Percentiles rank a stretch among this genome's conserved stretches.
phyloP scores from a whole-genome alignment of 2,113 vertebrate genomes.

The Pygoscelis antarcticus region DNA sequence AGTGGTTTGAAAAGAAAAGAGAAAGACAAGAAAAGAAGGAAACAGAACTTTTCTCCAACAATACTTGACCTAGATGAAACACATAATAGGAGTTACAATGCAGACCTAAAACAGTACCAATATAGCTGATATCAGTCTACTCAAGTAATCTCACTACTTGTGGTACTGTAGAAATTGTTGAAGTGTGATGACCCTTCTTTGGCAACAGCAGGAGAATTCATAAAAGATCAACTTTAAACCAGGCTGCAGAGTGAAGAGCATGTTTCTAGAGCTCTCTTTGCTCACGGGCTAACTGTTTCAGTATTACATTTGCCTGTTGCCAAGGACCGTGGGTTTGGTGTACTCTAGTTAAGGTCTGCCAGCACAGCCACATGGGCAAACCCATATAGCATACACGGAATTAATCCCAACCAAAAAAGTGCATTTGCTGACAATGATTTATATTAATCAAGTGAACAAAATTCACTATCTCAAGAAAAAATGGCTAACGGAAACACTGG shows the following conservation, averaged over 20 bases:
- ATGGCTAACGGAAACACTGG: neutral
- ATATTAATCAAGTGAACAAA: neutral
- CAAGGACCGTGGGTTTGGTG: rapidly evolving
- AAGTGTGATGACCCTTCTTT: neutral
- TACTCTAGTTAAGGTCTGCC: neutral
- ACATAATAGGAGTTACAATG: neutral
- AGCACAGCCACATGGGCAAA: neutral
- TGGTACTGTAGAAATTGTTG: neutral
- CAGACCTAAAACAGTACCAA: neutral
- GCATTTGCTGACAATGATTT: neutral
- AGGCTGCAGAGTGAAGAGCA: neutral
- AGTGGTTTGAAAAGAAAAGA: neutral
- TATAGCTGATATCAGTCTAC: neutral
- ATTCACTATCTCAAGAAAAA: neutral
- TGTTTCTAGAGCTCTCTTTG: neutral
- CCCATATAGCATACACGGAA: neutral
- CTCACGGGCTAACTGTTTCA: neutral
- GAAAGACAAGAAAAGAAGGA: neutral
- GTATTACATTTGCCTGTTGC: neutral
- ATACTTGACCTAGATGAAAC: neutral
- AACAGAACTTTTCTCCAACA: neutral
- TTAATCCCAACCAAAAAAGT: neutral
- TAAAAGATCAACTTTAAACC: neutral
- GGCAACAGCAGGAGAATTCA: neutral
- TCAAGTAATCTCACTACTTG: neutral